Evolutionary conservation across 2,888 invertebrate species (phyloP).

Genomic region (Pollenia griseotomentosa): DNA sequence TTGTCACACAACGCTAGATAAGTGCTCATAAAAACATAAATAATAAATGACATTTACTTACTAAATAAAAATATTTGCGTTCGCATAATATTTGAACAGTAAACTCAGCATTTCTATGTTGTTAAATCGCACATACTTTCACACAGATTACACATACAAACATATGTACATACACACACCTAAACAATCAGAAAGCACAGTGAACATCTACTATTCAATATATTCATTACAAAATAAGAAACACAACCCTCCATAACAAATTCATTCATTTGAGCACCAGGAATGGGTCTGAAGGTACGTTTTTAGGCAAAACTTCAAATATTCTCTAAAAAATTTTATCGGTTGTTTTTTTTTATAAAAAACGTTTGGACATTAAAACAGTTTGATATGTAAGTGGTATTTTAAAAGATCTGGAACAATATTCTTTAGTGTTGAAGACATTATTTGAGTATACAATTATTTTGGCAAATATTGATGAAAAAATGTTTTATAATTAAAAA

Average conservation of each 20-base stretch:
- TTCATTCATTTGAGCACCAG: not conserved
- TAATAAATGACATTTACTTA: conserved; percentile 82
- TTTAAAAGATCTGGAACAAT: no score
- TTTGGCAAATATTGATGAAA: no score
- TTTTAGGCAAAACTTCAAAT: not conserved
- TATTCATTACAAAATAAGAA: conserved; percentile 1
- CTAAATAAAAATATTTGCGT: conserved; percentile 83
- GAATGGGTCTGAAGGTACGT: not conserved
- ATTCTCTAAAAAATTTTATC: no score
- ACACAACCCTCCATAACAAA: not conserved
- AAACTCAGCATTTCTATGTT: conserved; percentile 76
- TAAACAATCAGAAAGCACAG: no score
- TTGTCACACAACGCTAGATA: conserved; percentile 82
- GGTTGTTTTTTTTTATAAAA: no score
- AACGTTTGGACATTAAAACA: no score
- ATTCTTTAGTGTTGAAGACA: no score
- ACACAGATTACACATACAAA: no score
- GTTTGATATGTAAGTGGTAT: no score
- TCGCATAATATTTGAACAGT: conserved; percentile 83
- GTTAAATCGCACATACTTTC: not conserved
- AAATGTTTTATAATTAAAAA: no score
- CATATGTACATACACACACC: not conserved
- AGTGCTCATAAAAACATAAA: conserved; percentile 83
- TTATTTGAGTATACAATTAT: no score
- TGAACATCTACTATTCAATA: conserved; percentile 12